Evolutionary conservation across 2,113 vertebrate species (phyloP), one percentile per base, ranked within the genome.

Genomic region (rabbit (Oryctolagus cuniculus)): DNA sequence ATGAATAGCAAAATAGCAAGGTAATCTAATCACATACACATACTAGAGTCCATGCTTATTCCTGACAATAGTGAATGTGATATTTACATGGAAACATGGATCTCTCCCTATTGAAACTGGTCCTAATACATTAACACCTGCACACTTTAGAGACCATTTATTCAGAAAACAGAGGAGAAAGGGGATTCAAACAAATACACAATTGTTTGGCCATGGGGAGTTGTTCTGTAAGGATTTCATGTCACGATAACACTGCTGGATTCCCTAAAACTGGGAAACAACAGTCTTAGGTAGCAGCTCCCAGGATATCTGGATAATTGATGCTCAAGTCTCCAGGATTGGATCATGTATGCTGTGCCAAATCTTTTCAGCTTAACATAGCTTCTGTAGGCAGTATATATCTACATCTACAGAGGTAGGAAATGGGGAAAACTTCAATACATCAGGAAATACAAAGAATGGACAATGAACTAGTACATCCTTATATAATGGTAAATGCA

Each of bases 1-100:
- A 69, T 51, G 53, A 91, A 63, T n/a, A n/a, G n/a, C n/a, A n/a
- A n/a, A 93, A 38, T 29, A 85, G 31, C 44, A 88, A 80, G 81
- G 38, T 84, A 55, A 80, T 92, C 74, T 92, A 11, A 77, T 38
- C 38, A 75, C 51, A 74, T 82, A 1, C 17, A 75, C 12, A 38
- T 21, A 36, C 80, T 19, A 93, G 8, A 81, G 3, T 49, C 44
- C 3, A 15, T 93, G 81, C 58, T 93, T 92, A 81, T 78, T 92
- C 36, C 27, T 36, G 27, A 27, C 44, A 66, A 49, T 11, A 89
- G 27, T 34, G 12, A 93, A 69, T 74, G 4, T 72, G 15, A 55
- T 72, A 4, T 55, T 93, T 92, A 53, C 70, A 4, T 67, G 38
- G 34, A 82, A 84, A 86, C 58, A 90, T 2, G 34, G 64, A 93